Percentiles rank a stretch among this genome's conserved stretches.
phyloP scores from a whole-genome alignment of 2,888 invertebrate genomes.

The Crossocerus cetratus region DNA sequence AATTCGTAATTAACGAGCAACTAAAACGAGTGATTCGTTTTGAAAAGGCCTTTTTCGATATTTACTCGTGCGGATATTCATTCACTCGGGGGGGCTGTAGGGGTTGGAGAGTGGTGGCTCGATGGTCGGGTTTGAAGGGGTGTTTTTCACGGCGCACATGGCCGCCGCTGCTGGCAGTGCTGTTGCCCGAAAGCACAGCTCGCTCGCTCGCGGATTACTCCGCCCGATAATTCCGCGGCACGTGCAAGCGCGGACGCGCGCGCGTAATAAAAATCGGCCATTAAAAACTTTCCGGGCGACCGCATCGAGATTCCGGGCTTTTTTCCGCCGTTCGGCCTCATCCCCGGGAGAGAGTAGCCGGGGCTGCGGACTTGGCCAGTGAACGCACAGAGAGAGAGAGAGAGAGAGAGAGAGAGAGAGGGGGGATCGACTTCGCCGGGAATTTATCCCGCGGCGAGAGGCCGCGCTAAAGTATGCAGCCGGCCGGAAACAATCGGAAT shows the following conservation, averaged over 20 bases:
- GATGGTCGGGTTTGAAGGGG: too few relatives aligned
- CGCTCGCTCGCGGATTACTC: background rate
- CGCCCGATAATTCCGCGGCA: background rate
- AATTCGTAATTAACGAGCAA: too few relatives aligned
- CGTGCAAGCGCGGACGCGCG: background rate
- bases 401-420: background rate
- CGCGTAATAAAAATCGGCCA: background rate
- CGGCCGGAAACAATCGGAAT: constrained; percentile 37
- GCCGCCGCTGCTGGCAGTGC: too few relatives aligned
- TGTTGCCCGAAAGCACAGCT: too few relatives aligned
- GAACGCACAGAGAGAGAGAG: too few relatives aligned
- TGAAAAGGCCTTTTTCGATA: too few relatives aligned
- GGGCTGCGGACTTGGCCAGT: background rate
- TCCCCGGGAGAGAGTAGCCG: background rate
- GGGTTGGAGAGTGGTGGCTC: too few relatives aligned
- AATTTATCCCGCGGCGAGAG: constrained; percentile 22
- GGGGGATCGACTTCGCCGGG: constrained; percentile 7
- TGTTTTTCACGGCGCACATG: too few relatives aligned
- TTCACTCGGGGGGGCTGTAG: too few relatives aligned
- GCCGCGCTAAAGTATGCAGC: constrained; percentile 43
- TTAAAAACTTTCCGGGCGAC: constrained; percentile 4
- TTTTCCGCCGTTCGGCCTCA: background rate
- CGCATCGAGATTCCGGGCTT: background rate
- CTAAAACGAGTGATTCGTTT: too few relatives aligned
- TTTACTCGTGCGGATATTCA: too few relatives aligned